A percentile compares a stretch with the other conserved stretches of the same genome.
phyloP scores from a whole-genome alignment of 1,140 invertebrate species.

The Gonatopus flavifemur region DNA sequence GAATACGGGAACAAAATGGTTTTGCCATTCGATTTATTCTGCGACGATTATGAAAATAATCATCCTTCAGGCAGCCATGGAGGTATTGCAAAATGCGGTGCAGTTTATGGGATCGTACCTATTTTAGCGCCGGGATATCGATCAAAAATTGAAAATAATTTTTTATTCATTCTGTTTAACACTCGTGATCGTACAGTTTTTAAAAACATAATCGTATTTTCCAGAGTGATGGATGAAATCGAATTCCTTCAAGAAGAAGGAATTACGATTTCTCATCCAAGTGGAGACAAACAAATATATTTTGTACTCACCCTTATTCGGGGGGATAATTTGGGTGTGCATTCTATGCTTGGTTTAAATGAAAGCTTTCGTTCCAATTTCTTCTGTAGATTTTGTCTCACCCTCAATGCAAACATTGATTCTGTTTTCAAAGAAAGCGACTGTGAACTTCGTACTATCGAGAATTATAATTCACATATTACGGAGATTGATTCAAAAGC shows the following conservation, averaged over 20 bases:
- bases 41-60: neutral
- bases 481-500: neutral
- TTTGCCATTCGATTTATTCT: neutral
- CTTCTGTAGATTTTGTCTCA: neutral
- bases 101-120: neutral
- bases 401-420: neutral
- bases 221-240: neutral
- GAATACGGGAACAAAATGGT: neutral
- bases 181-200: neutral
- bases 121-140: neutral
- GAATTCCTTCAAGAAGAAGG: neutral
- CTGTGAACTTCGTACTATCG: neutral
- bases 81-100: neutral
- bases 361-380: neutral
- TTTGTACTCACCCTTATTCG: neutral
- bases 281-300: neutral
- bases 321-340: neutral
- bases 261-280: neutral
- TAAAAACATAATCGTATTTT: neutral
- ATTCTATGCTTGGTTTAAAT: neutral
- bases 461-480: neutral
- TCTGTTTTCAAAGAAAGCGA: neutral
- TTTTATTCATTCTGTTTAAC: neutral
- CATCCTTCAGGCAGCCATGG: no score
- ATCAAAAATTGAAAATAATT: neutral